Evolutionary conservation across 2,113 vertebrate genomes (phyloP).

Genomic region (Penelope pileata): DNA sequence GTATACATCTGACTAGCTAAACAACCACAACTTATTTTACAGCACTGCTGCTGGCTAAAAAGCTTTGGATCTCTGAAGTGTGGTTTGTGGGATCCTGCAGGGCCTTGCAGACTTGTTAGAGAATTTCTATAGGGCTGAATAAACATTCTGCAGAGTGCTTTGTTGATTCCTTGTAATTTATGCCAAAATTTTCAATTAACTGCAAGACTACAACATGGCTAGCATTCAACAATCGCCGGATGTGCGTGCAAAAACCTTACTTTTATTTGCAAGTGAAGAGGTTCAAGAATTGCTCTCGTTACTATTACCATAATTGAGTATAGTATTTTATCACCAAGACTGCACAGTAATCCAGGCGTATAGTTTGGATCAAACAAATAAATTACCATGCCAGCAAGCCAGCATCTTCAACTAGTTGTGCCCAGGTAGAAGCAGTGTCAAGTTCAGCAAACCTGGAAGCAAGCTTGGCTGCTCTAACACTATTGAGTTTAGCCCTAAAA

Average conservation of each 20-base stretch:
- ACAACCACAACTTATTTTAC: slow-evolving; percentile 35
- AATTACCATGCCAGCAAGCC: slow-evolving; percentile 77
- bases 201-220: not conserved
- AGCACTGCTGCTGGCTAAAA: slow-evolving; percentile 2
- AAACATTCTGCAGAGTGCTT: slow-evolving; percentile 25
- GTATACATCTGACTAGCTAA: slow-evolving; percentile 35
- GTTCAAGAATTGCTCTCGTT: not conserved
- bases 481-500: not conserved
- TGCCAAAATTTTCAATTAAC: slow-evolving; percentile 4
- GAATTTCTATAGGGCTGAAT: slow-evolving; percentile 33
- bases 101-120: not conserved
- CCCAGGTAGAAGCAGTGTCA: slow-evolving; percentile 78
- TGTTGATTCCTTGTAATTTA: not conserved
- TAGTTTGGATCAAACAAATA: slow-evolving; percentile 85
- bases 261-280: not conserved
- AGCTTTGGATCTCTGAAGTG: not conserved
- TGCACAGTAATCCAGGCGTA: slow-evolving; percentile 79
- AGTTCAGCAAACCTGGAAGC: slow-evolving; percentile 80
- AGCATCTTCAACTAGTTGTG: slow-evolving; percentile 80
- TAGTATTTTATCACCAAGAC: slow-evolving; percentile 83
- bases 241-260: not conserved
- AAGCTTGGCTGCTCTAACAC: not conserved
- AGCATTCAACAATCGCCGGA: not conserved
- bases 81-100: slow-evolving; percentile 1
- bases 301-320: slow-evolving; percentile 82